A percentile compares a stretch with the other conserved stretches of the same genome.
These are phyloP conservation scores for Microcebus lehilahytsara DNA, from an alignment of 2,113 vertebrate genomes.

Conservation along the genomic window DNA sequence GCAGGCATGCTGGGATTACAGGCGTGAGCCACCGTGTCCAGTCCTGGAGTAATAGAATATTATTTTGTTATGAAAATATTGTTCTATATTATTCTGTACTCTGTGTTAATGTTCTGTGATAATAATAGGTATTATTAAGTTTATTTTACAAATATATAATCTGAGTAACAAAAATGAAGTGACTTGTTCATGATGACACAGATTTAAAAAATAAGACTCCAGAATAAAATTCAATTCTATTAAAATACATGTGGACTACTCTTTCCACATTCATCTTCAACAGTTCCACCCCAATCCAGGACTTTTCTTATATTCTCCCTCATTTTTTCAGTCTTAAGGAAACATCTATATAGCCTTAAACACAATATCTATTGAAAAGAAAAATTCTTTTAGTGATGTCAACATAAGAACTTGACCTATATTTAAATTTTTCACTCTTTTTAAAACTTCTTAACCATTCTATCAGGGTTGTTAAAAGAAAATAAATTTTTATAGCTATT, in stretches of 20 bases:
- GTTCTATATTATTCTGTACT: not conserved
- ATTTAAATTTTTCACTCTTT: not conserved
- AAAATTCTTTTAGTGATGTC: not conserved
- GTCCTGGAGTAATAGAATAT: not conserved
- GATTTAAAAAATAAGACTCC: not conserved
- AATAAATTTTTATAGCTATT: not conserved
- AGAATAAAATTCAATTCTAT: not conserved
- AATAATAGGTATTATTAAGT: not conserved
- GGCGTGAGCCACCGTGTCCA: too few species aligned
- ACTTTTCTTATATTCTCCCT: not conserved
- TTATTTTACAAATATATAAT: not conserved
- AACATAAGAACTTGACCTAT: not conserved
- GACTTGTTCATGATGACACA: not conserved
- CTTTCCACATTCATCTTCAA: not conserved
- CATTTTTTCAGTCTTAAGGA: not conserved
- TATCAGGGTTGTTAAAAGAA: not conserved
- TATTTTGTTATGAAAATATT: not conserved
- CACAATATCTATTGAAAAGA: not conserved
- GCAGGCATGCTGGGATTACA: too few species aligned
- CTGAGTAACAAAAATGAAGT: not conserved
- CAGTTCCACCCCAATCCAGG: not conserved
- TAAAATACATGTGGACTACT: not conserved
- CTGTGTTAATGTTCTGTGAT: not conserved
- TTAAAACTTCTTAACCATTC: not conserved
- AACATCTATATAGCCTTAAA: not conserved